These are phyloP conservation scores for Agrotis puta DNA, from an alignment of 2,888 invertebrate genomes.

Conservation along the genomic window DNA sequence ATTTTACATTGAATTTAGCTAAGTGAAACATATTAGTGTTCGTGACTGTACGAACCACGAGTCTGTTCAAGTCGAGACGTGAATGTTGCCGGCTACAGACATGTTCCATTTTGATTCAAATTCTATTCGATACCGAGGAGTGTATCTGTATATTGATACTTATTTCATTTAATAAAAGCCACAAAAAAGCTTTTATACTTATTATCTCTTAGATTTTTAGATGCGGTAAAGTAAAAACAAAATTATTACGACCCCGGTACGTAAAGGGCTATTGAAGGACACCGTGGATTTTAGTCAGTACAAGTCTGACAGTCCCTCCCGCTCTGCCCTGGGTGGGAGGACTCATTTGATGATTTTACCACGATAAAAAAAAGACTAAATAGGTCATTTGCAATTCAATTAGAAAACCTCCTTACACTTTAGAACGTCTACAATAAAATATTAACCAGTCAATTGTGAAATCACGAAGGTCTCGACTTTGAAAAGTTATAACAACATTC, in stretches of 20 bases:
- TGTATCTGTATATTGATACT: background rate
- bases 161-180: background rate
- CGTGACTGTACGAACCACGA: no score
- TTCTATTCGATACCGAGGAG: background rate
- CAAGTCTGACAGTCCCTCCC: no score
- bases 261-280: no score
- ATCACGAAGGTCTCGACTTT: constrained; percentile 44
- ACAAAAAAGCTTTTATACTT: background rate
- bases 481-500: background rate
- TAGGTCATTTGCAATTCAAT: background rate
- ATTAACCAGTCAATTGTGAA: background rate
- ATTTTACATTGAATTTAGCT: background rate
- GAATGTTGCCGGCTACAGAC: background rate
- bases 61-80: background rate
- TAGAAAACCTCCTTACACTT: constrained; percentile 3
- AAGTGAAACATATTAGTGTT: no score
- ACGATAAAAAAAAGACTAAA: no score
- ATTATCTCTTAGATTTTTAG: no score
- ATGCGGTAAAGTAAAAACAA: no score
- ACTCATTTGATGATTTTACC: no score
- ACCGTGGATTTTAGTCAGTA: no score
- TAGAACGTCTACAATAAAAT: background rate
- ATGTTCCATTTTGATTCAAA: constrained; percentile 8
- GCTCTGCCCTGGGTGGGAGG: no score
- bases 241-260: no score